Base-by-base conservation (phyloP, 2,113 vertebrate genomes). In the Cheilinus undulatus region DNA sequence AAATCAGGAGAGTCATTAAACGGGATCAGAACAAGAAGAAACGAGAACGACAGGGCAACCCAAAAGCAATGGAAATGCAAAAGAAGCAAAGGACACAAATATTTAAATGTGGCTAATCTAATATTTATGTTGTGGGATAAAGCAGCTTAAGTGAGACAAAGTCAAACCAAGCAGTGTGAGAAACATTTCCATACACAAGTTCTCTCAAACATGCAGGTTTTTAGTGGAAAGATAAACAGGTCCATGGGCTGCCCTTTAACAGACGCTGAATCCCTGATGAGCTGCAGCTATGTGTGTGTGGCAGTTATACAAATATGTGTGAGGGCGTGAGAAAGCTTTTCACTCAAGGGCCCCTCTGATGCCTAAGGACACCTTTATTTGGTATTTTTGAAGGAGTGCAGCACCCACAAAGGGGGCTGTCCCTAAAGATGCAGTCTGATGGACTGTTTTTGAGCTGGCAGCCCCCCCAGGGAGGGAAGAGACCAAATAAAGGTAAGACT, bases 301-400 rank as follows among this genome's bases (percentile, higher is more conserved):
- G 15, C 32, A 45, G 62, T 65, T 65, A 27, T 20, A 70, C 28
- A 63, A 52, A 77, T 66, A 48, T 50, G 43, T 66, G 46, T 73
- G 14, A 67, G 40, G 58, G 49, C n/a, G 30, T 77, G 78, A 75
- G 67, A 65, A 79, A 53, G 67, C 71, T 64, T 85, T 69, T 68
- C 71, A 73, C 74, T 89, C 73, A 73, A 71, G 80, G 69, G 68
- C 50, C 51, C 36, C 71, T 62, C 20, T 88, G 73, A 87, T 84
- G 56, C 70, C 24, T 75, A 64, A 73, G 28, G 75, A 81, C 46
- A 60, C 50, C 75, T 83, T 88, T 56, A 86, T 89, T 90, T 83
- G 78, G 80, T 76, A 67, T 70, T 83, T 83, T 77, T 65, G 51
- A 63, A 76, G 66, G 71, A 68, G 26, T 9, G 49, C 60, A 22